Conservation (phyloP, 2,113 vertebrate species). For the Butorides virescens region DNA sequence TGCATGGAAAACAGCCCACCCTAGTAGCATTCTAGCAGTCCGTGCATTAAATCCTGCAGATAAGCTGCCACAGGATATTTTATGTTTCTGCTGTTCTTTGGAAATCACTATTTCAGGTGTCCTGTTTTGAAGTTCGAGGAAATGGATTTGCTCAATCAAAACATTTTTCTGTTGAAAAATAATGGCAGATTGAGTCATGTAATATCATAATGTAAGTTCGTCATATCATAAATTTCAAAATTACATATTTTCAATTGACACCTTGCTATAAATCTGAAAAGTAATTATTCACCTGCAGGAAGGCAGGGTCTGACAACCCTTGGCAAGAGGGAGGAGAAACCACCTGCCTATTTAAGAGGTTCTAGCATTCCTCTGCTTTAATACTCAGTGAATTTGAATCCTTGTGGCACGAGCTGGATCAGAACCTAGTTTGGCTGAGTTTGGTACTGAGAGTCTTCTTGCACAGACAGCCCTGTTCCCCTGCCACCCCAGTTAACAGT, state of each 20-base stretch:
- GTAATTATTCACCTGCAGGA: background rate
- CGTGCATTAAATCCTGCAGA: background rate
- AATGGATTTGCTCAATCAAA: background rate
- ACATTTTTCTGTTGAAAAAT: background rate
- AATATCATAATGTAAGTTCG: background rate
- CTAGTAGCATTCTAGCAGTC: background rate
- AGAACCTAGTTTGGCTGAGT: background rate
- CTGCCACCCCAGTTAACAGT: fast-evolving
- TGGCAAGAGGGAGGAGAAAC: background rate
- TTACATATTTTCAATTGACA: background rate
- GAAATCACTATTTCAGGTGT: background rate
- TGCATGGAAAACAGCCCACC: background rate
- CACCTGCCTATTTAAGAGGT: background rate
- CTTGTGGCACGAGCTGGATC: background rate
- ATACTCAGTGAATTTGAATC: background rate
- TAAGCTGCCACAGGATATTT: background rate
- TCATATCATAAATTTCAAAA: background rate
- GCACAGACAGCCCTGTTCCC: background rate
- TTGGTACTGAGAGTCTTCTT: background rate
- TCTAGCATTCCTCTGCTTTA: background rate
- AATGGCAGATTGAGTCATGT: background rate
- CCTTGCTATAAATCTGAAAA: background rate
- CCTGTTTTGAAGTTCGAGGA: background rate
- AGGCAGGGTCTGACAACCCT: background rate
- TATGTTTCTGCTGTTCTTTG: background rate